Conservation (phyloP, 1,140 invertebrate species). For the Heliconius himera region DNA sequence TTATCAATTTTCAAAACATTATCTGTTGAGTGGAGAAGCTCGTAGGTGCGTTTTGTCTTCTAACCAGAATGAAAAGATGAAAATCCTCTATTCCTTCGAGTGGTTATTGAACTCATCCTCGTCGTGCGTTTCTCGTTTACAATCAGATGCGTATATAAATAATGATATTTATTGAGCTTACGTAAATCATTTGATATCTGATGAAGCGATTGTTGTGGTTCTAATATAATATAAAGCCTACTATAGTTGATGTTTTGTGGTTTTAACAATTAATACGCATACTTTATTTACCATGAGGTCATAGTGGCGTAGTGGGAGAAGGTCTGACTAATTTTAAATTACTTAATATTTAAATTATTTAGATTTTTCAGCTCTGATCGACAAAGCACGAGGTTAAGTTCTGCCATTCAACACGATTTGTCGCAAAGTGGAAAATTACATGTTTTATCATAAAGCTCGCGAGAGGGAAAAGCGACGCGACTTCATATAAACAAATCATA, state of each 20-base stretch:
- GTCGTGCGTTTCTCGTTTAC: too few relatives aligned
- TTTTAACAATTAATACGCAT: not conserved
- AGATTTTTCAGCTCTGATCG: not conserved
- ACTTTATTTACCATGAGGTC: not conserved
- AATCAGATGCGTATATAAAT: too few relatives aligned
- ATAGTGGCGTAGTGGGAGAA: too few relatives aligned
- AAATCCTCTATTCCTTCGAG: too few relatives aligned
- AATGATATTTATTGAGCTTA: not conserved
- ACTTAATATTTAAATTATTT: not conserved
- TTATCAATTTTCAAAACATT: too few relatives aligned
- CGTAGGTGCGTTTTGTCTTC: too few relatives aligned
- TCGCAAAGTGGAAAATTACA: not conserved
- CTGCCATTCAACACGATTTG: not conserved
- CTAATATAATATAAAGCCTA: not conserved
- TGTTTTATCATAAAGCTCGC: not conserved
- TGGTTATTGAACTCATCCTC: too few relatives aligned
- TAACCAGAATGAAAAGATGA: too few relatives aligned
- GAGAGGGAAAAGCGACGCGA: not conserved
- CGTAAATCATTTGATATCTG: not conserved
- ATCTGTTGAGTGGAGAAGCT: too few relatives aligned
- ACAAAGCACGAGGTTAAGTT: not conserved
- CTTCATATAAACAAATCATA: not conserved
- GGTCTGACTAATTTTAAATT: too few relatives aligned
- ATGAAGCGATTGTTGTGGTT: constrained; percentile 11
- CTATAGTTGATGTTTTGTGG: not conserved